Evolutionary conservation across 2,113 vertebrate genomes (phyloP).

Genomic region (Entelurus aequoreus): DNA sequence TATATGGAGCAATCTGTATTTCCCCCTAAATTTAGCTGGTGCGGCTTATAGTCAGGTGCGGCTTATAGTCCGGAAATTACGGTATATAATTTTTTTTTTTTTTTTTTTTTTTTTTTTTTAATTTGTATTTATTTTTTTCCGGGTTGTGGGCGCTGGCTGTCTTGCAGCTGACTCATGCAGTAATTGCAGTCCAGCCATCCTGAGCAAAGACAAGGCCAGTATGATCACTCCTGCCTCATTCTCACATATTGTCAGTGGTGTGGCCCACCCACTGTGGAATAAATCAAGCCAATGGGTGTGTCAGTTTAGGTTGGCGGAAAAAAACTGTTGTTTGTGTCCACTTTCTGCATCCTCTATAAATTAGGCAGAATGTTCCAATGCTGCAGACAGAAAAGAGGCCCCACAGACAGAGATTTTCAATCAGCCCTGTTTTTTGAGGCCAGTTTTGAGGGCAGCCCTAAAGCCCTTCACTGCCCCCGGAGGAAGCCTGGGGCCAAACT

Average conservation of each 20-base stretch:
- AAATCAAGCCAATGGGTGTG: slow-evolving; percentile 4
- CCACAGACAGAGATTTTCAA: slow-evolving; percentile 12
- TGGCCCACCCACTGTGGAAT: slow-evolving; percentile 10
- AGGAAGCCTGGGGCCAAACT: slow-evolving; percentile 35
- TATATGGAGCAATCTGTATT: too few species aligned
- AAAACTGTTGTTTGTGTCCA: not conserved
- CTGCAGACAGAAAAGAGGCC: not conserved
- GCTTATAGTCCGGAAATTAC: too few species aligned
- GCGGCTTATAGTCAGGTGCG: too few species aligned
- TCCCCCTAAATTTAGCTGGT: too few species aligned
- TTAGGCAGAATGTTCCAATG: not conserved
- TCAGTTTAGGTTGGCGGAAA: slow-evolving; percentile 2
- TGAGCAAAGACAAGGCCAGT: not conserved
- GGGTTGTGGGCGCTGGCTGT: too few species aligned
- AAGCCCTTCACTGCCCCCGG: slow-evolving; percentile 19
- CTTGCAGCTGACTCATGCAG: too few species aligned
- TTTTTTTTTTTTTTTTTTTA: too few species aligned
- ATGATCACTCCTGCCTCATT: slow-evolving; percentile 10
- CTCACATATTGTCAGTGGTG: slow-evolving; percentile 10
- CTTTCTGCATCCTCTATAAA: not conserved
- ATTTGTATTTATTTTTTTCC: too few species aligned
- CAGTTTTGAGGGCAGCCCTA: slow-evolving; percentile 17
- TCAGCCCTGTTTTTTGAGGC: slow-evolving; percentile 4
- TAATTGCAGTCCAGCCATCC: not conserved
- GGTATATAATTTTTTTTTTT: too few species aligned